Evolutionary conservation across 2,888 invertebrate species (phyloP).

Genomic region (Craniophora ligustri): DNA sequence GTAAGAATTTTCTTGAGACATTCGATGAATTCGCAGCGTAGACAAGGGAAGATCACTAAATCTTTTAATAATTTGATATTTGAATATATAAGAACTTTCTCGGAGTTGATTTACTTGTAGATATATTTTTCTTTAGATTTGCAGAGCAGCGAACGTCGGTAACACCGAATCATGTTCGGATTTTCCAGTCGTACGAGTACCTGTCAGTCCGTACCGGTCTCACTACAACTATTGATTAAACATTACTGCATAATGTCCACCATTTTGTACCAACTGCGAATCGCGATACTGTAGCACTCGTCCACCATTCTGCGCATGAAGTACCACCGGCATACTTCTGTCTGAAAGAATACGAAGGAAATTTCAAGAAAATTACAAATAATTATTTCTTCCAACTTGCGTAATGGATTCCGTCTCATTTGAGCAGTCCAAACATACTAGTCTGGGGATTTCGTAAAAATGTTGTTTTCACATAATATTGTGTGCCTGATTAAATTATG

Average conservation of each 20-base stretch:
- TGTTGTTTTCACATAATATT: constrained; percentile 58
- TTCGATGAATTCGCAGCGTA: background rate
- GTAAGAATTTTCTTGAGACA: constrained; percentile 23
- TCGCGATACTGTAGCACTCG: constrained; percentile 62
- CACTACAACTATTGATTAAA: constrained; percentile 74
- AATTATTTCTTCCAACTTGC: constrained; percentile 30
- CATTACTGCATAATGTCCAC: constrained; percentile 78
- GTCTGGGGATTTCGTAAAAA: constrained; percentile 42
- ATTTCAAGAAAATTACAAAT: constrained; percentile 19
- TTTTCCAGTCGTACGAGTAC: constrained; percentile 33
- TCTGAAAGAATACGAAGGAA: constrained; percentile 17
- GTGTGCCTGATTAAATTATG: constrained; percentile 54
- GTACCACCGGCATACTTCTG: constrained; percentile 16
- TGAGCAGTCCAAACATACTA: constrained; percentile 30
- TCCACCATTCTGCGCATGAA: constrained; percentile 70
- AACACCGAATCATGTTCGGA: constrained; percentile 28
- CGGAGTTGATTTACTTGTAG: background rate
- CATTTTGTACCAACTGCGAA: constrained; percentile 71
- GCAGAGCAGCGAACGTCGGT: constrained; percentile 2
- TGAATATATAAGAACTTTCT: background rate
- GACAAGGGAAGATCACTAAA: background rate
- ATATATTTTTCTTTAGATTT: constrained; percentile 1
- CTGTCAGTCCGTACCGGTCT: constrained; percentile 44
- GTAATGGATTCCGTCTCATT: constrained; percentile 35
- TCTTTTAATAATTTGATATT: background rate